phyloP scores from a whole-genome alignment of 2,888 invertebrate species.

The Sepioteuthis lessoniana region DNA sequence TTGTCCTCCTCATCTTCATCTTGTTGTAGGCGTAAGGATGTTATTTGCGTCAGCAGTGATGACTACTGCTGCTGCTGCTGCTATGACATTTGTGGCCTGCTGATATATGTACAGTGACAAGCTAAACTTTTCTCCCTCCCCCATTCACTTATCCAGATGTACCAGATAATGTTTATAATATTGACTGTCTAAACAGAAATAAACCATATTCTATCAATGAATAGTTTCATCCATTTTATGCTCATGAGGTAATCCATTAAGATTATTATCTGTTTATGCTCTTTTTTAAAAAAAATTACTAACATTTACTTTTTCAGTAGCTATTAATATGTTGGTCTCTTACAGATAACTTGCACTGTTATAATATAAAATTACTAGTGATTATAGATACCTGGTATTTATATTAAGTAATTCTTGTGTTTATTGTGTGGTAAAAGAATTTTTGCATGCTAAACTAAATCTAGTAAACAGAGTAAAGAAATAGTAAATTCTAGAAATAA shows the following conservation, averaged over 20 bases:
- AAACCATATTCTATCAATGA: not conserved
- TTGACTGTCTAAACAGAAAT: not conserved
- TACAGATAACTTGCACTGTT: not conserved
- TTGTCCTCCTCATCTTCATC: not conserved
- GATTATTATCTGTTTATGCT: not conserved
- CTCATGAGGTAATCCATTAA: not conserved
- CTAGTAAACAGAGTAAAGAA: not conserved
- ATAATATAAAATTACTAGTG: not conserved
- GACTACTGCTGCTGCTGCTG: not conserved
- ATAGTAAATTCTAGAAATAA: not conserved
- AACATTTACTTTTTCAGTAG: not conserved
- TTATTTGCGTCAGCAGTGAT: not conserved
- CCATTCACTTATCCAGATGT: not conserved
- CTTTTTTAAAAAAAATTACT: too few relatives aligned
- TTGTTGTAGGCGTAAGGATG: not conserved
- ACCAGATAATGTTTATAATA: constrained; percentile 5
- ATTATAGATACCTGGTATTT: not conserved
- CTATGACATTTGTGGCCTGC: not conserved
- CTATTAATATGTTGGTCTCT: not conserved
- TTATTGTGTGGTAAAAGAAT: too few relatives aligned
- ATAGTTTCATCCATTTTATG: not conserved
- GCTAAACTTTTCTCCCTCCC: not conserved
- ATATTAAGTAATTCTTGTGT: not conserved
- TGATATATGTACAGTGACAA: not conserved
- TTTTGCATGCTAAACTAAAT: not conserved